phyloP scores from a whole-genome alignment of 2,113 vertebrate genomes.

The Salvator merianae region DNA sequence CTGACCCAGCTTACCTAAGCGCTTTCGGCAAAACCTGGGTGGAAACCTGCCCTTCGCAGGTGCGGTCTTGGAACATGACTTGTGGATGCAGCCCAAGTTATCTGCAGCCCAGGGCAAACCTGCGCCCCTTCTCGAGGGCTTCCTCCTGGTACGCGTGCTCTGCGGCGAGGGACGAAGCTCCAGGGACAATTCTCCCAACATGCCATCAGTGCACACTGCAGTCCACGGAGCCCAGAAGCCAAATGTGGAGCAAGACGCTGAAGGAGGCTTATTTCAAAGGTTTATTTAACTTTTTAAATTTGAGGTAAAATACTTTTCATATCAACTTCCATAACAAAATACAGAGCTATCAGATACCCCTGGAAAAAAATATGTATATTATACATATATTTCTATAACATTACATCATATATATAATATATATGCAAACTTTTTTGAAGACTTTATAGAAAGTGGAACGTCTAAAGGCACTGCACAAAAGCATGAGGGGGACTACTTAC shows the following conservation, averaged over 20 bases:
- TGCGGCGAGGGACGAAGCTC: no score
- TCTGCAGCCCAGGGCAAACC: no score
- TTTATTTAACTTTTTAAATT: conserved; percentile 77
- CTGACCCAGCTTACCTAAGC: no score
- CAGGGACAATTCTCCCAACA: no score
- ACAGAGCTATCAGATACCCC: conserved; percentile 82
- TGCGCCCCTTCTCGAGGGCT: no score
- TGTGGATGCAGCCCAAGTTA: no score
- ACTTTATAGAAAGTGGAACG: conserved; percentile 78
- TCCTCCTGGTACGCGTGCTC: no score
- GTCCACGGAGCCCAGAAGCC: no score
- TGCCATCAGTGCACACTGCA: no score
- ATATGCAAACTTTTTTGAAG: conserved; percentile 78
- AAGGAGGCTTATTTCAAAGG: conserved; percentile 65
- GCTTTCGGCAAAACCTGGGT: no score
- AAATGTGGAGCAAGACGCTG: background rate
- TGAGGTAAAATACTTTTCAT: conserved; percentile 81
- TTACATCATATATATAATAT: conserved; percentile 85
- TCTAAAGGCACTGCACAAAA: conserved; percentile 82
- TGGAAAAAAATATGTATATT: conserved; percentile 85
- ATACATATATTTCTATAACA: conserved; percentile 84
- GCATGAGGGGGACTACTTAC: conserved; percentile 57
- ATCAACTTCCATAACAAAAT: conserved; percentile 83
- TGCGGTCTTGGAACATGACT: no score
- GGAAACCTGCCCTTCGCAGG: no score